These are phyloP conservation scores for Penaeus chinensis DNA, from an alignment of 1,140 invertebrate genomes.

Conservation along the genomic window DNA sequence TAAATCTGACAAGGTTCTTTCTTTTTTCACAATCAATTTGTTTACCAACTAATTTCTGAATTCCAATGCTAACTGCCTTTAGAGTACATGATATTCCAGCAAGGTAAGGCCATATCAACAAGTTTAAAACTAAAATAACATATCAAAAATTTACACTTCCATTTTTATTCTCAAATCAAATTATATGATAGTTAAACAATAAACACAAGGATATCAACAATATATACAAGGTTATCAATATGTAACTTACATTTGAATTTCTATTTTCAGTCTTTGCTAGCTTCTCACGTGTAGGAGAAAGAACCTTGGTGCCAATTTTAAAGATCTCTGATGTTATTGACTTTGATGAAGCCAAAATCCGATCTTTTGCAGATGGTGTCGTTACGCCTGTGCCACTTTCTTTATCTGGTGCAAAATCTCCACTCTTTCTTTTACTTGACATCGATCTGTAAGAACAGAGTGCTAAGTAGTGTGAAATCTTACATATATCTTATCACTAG, in stretches of 20 bases:
- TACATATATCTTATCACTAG: no score
- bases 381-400: constrained; percentile 25
- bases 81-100: no score
- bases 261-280: constrained; percentile 65
- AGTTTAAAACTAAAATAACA: constrained; percentile 32
- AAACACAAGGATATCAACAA: background rate
- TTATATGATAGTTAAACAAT: background rate
- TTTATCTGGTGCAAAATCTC: constrained; percentile 14
- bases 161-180: no score
- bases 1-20: no score
- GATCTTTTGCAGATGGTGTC: constrained; percentile 72
- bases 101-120: background rate
- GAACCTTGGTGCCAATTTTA: constrained; percentile 77
- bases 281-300: constrained; percentile 81
- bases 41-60: no score
- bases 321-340: constrained; percentile 71
- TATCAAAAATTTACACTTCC: constrained; percentile 30
- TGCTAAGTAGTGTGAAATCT: no score
- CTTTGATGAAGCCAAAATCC: constrained; percentile 80
- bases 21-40: no score
- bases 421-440: constrained; percentile 37
- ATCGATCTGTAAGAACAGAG: background rate
- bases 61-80: no score
- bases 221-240: background rate
- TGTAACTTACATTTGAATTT: constrained; percentile 64